phyloP scores from a whole-genome alignment of 2,113 vertebrate species.

The Gymnobelideus leadbeateri region DNA sequence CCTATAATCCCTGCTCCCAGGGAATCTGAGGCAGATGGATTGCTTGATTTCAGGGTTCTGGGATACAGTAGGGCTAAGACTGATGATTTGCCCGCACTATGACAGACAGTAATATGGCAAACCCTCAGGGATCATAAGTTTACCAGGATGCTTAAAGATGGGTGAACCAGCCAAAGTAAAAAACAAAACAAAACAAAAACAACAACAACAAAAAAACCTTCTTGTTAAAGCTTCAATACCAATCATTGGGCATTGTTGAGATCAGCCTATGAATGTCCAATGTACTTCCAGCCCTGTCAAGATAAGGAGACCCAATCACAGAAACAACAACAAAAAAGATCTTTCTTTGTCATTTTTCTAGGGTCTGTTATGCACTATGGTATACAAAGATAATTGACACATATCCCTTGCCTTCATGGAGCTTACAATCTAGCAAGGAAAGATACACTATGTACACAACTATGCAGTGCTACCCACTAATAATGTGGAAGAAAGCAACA shows the following conservation, averaged over 20 bases:
- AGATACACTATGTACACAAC: background rate
- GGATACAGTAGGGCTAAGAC: background rate
- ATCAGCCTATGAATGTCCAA: background rate
- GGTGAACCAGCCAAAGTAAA: background rate
- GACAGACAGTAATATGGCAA: background rate
- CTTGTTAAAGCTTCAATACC: background rate
- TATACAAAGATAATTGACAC: background rate
- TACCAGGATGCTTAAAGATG: background rate
- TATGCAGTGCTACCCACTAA: background rate
- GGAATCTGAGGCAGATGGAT: background rate
- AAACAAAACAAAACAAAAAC: too few relatives aligned
- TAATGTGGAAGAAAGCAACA: background rate
- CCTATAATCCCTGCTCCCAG: background rate
- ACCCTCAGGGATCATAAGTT: background rate
- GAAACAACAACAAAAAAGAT: background rate
- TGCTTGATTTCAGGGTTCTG: background rate
- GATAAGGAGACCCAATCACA: background rate
- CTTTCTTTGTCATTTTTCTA: background rate
- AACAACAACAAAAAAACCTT: background rate
- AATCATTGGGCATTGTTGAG: background rate
- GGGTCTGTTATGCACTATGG: background rate
- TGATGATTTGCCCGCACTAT: background rate
- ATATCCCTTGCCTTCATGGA: background rate
- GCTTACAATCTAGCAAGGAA: background rate
- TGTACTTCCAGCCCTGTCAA: background rate